Conservation (phyloP, 2,113 vertebrate species). For the Ammospiza nelsoni region DNA sequence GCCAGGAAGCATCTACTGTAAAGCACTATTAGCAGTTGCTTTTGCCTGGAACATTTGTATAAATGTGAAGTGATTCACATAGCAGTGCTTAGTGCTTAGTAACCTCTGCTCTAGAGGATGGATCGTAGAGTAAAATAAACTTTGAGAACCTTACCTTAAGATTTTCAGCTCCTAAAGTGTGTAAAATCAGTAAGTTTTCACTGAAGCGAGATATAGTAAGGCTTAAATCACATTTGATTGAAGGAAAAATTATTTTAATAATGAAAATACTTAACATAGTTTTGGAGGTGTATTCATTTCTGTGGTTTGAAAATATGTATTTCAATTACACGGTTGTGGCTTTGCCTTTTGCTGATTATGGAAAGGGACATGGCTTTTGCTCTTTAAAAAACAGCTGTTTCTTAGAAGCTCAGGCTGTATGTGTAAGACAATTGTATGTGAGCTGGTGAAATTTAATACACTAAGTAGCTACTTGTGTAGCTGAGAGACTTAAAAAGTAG, state of each 20-base stretch:
- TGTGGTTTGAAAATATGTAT: not conserved
- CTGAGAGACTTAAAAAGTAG: not conserved
- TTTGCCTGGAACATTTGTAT: not conserved
- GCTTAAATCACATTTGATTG: not conserved
- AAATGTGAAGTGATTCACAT: not conserved
- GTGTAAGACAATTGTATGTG: not conserved
- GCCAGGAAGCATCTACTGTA: not conserved
- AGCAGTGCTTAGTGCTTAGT: not conserved
- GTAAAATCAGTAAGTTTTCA: not conserved
- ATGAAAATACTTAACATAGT: not conserved
- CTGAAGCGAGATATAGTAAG: not conserved
- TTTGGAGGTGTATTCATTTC: not conserved
- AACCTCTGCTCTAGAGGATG: not conserved
- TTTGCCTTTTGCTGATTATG: not conserved
- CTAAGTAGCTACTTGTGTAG: not conserved
- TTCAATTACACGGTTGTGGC: not conserved
- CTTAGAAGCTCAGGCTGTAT: not conserved
- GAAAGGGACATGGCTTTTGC: not conserved
- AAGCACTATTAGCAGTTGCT: not conserved
- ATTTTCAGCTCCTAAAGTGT: not conserved
- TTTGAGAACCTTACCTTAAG: not conserved
- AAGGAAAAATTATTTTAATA: not conserved
- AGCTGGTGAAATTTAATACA: not conserved
- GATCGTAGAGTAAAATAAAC: not conserved
- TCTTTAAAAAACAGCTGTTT: not conserved